A percentile compares a stretch with the other conserved stretches of the same genome.
These are phyloP conservation scores for Hypena proboscidalis DNA, from an alignment of 2,888 invertebrate genomes.

Conservation along the genomic window DNA sequence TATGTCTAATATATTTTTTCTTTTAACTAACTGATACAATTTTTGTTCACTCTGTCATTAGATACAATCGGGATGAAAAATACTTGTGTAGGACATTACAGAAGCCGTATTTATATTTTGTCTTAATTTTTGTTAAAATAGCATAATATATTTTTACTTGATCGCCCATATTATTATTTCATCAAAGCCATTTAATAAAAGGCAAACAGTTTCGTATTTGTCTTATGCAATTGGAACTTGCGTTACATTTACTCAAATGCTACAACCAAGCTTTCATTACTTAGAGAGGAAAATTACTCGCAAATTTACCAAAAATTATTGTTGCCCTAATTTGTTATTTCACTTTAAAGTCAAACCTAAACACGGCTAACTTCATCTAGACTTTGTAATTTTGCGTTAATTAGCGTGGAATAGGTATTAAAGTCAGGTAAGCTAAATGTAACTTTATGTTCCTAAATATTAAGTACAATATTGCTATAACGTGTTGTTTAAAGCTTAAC, in stretches of 20 bases:
- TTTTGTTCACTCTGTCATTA: too few relatives aligned
- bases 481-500: slow-evolving; percentile 47
- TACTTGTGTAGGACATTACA: too few relatives aligned
- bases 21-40: too few relatives aligned
- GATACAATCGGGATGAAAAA: too few relatives aligned
- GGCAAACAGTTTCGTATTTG: neutral
- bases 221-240: neutral
- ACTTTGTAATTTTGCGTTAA: slow-evolving; percentile 31
- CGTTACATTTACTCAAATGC: neutral
- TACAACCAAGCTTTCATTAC: slow-evolving; percentile 20
- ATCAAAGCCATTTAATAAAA: too few relatives aligned
- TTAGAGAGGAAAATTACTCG: slow-evolving; percentile 22
- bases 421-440: slow-evolving; percentile 11
- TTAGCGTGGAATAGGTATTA: slow-evolving; percentile 15
- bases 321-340: slow-evolving; percentile 26
- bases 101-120: too few relatives aligned
- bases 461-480: slow-evolving; percentile 42
- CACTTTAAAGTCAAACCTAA: slow-evolving; percentile 15
- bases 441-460: slow-evolving; percentile 24
- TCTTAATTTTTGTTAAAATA: too few relatives aligned
- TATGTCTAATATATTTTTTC: too few relatives aligned
- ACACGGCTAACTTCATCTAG: neutral
- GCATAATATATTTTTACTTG: too few relatives aligned
- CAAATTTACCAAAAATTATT: slow-evolving; percentile 26
- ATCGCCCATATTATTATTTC: too few relatives aligned